Conservation (phyloP, 1,140 invertebrate species). For the Maconellicoccus hirsutus region DNA sequence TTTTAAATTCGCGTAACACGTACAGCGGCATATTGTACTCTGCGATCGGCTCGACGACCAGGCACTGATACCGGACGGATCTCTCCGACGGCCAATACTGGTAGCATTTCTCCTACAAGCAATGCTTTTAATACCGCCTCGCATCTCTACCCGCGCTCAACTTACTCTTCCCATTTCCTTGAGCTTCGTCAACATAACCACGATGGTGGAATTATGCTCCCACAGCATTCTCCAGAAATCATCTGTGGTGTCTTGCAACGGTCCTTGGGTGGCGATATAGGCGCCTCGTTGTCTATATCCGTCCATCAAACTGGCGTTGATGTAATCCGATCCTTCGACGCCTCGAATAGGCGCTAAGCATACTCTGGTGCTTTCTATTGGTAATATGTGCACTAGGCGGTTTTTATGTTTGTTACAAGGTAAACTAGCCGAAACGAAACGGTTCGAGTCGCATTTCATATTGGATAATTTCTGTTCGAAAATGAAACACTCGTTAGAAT, state of each 20-base stretch:
- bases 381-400: conserved; percentile 84
- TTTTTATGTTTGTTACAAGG: conserved; percentile 98
- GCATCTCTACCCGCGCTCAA: too few species aligned
- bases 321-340: conserved; percentile 94
- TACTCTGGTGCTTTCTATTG: conserved; percentile 90
- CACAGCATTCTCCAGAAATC: conserved; percentile 99
- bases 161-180: conserved; percentile 91
- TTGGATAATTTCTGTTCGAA: conserved; percentile 69
- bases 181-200: conserved; percentile 96
- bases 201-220: conserved; percentile 99
- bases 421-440: conserved; percentile 91
- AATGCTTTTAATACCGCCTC: neutral
- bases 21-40: conserved; percentile 99
- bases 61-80: conserved; percentile 89
- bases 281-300: conserved; percentile 82
- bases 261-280: conserved; percentile 97
- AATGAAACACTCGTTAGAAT: conserved; percentile 26
- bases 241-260: conserved; percentile 86
- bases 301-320: conserved; percentile 97
- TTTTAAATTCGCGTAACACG: conserved; percentile 96
- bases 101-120: conserved; percentile 82
- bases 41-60: conserved; percentile 96
- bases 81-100: conserved; percentile 98
- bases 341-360: conserved; percentile 82
- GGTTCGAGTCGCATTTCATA: conserved; percentile 84